These are phyloP conservation scores for Nomada goodeniana DNA, from an alignment of 2,888 invertebrate genomes.

Conservation along the genomic window DNA sequence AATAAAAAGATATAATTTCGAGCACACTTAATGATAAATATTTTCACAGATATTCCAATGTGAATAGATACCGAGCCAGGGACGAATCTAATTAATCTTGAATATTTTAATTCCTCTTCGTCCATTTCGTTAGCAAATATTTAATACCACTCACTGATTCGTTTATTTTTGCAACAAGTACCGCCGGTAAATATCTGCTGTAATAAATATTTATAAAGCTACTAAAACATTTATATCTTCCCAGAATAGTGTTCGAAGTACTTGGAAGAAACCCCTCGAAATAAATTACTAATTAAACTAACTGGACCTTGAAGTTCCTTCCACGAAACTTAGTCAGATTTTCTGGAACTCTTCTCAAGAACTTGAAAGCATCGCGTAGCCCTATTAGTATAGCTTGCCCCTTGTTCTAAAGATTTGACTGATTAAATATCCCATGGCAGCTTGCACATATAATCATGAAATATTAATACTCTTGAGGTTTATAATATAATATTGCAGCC, in stretches of 20 bases:
- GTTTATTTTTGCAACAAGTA: constrained; percentile 1
- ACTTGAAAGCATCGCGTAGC: not conserved
- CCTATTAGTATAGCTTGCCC: not conserved
- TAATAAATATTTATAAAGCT: constrained; percentile 36
- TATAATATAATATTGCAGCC: too few relatives aligned
- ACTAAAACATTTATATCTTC: constrained; percentile 6
- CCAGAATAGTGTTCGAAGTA: constrained; percentile 18
- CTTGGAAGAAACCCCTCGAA: constrained; percentile 21
- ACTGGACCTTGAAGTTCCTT: constrained; percentile 14
- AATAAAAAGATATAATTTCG: not conserved
- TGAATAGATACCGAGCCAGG: not conserved
- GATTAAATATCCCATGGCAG: not conserved
- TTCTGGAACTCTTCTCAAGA: not conserved
- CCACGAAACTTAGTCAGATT: constrained; percentile 1
- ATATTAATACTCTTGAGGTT: too few relatives aligned
- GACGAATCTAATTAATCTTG: not conserved
- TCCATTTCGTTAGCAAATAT: constrained; percentile 14
- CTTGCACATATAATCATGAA: too few relatives aligned
- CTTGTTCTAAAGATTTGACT: not conserved
- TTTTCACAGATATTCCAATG: not conserved
- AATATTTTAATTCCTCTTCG: constrained; percentile 17
- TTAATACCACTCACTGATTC: constrained; percentile 14
- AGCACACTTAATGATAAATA: not conserved
- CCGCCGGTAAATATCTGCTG: constrained; percentile 9
- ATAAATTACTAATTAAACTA: constrained; percentile 47